phyloP scores from a whole-genome alignment of 2,888 invertebrate species.

The Lasioglossum malachurum region DNA sequence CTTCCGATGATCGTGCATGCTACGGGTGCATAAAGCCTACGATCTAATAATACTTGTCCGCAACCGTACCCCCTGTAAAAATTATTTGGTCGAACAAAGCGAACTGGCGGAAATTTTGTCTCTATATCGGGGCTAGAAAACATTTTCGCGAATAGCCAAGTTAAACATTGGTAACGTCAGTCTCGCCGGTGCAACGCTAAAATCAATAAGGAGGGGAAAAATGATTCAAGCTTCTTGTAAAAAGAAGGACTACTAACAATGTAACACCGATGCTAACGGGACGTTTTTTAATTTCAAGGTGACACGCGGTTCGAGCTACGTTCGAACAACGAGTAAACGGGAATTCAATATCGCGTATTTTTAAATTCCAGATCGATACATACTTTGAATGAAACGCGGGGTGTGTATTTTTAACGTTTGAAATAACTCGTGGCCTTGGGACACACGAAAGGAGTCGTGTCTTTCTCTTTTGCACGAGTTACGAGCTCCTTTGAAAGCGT shows the following conservation, averaged over 20 bases:
- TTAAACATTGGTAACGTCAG: not conserved
- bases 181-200: not conserved
- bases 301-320: not conserved
- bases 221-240: conserved; percentile 13
- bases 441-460: not conserved
- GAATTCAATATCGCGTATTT: not conserved
- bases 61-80: not conserved
- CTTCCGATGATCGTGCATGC: not conserved
- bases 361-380: not conserved
- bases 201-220: conserved; percentile 35
- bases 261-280: conserved; percentile 9
- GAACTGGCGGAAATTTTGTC: not conserved
- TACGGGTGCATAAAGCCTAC: not conserved
- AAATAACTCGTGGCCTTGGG: conserved; percentile 14
- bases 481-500: conserved; percentile 16
- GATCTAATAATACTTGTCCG: not conserved
- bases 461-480: conserved; percentile 3
- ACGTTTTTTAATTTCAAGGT: not conserved
- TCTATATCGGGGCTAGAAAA: not conserved
- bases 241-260: conserved; percentile 37
- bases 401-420: not conserved
- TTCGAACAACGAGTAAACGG: not conserved
- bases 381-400: not conserved
- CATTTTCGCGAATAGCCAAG: not conserved
- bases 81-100: not conserved